Percentiles rank a stretch among this genome's conserved stretches.
Evolutionary conservation across 1,140 invertebrate species (phyloP).

Genomic region (Paralvinella palmiformis): DNA sequence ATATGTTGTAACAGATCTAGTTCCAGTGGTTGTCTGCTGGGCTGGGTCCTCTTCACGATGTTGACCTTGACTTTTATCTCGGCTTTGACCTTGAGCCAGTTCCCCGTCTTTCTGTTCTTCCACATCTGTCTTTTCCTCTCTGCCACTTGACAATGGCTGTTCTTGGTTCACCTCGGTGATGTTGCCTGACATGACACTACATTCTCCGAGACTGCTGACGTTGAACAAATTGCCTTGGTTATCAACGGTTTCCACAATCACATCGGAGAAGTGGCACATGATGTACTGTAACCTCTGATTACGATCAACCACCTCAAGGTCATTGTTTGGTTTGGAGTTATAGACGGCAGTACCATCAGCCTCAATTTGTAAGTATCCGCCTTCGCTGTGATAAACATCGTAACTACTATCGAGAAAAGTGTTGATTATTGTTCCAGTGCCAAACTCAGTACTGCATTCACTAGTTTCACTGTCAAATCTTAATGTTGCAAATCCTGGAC

Average conservation of each 20-base stretch:
- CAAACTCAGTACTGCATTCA: slow-evolving; percentile 45
- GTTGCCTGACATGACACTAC: neutral
- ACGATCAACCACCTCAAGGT: slow-evolving; percentile 32
- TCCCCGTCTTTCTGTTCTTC: neutral
- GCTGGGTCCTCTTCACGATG: too few species aligned
- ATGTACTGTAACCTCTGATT: slow-evolving; percentile 36
- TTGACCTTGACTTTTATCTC: too few species aligned
- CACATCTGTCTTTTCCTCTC: neutral
- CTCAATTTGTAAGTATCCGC: slow-evolving; percentile 32
- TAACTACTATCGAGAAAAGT: slow-evolving; percentile 45
- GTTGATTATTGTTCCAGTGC: slow-evolving; percentile 40
- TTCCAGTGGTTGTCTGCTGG: too few species aligned
- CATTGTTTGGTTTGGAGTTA: slow-evolving; percentile 35
- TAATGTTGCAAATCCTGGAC: slow-evolving; percentile 47
- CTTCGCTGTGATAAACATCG: slow-evolving; percentile 39
- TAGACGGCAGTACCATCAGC: slow-evolving; percentile 22
- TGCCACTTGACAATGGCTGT: neutral
- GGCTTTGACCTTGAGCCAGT: too few species aligned
- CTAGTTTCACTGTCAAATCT: slow-evolving; percentile 44
- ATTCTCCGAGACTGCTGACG: slow-evolving; percentile 22
- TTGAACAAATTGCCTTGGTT: slow-evolving; percentile 42
- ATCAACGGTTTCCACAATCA: slow-evolving; percentile 43
- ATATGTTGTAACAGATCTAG: too few species aligned
- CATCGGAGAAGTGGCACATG: slow-evolving; percentile 40
- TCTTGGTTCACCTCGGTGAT: neutral